Percentiles rank a stretch among this genome's conserved stretches.
phyloP scores from a whole-genome alignment of 2,888 invertebrate genomes.

The Hermaeophaga mercurialis region DNA sequence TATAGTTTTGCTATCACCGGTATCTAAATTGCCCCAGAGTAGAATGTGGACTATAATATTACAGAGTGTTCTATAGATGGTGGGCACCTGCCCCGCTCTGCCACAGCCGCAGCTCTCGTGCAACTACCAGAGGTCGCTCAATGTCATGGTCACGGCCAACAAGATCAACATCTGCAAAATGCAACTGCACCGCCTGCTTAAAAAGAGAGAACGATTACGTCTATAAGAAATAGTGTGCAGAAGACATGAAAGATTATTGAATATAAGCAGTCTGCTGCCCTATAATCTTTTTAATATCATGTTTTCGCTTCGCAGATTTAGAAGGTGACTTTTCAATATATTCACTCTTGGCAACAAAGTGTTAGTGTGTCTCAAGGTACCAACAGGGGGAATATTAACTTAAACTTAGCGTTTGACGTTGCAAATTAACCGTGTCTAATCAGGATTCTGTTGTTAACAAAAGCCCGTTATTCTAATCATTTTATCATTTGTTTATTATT shows the following conservation, averaged over 20 bases:
- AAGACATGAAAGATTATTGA: conserved; percentile 21
- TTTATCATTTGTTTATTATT: too few species aligned
- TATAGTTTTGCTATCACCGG: background rate
- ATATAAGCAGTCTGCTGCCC: conserved; percentile 3
- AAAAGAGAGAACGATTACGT: conserved; percentile 15
- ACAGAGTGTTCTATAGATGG: background rate
- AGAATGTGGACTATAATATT: background rate
- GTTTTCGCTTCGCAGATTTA: background rate
- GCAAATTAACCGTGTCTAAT: too few species aligned
- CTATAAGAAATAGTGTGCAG: conserved; percentile 15
- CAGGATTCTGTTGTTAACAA: too few species aligned
- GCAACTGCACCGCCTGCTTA: conserved; percentile 40
- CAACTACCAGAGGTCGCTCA: conserved; percentile 54
- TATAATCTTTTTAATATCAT: conserved; percentile 12
- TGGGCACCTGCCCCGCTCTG: conserved; percentile 16
- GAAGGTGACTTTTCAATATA: background rate
- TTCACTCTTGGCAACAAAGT: background rate
- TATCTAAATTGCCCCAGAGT: background rate
- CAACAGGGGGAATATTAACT: too few species aligned
- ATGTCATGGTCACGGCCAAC: conserved; percentile 59
- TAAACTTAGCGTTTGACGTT: too few species aligned
- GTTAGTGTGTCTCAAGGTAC: background rate
- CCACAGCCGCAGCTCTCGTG: conserved; percentile 6
- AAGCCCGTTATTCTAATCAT: too few species aligned
- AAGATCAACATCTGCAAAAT: conserved; percentile 57